phyloP scores from a whole-genome alignment of 2,888 invertebrate genomes.

The Noctuana brunneofusca region DNA sequence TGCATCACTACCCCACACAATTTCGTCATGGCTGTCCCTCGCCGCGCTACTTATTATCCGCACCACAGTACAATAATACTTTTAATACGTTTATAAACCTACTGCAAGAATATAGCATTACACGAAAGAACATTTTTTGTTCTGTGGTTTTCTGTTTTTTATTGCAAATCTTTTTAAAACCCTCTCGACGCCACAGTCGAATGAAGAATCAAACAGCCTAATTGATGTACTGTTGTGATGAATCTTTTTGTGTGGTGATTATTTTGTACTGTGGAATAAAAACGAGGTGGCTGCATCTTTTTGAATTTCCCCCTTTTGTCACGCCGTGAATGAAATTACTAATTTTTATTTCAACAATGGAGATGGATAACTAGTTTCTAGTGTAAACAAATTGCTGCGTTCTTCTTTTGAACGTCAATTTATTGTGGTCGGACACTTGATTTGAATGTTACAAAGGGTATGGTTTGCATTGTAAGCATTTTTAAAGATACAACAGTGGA shows the following conservation, averaged over 20 bases:
- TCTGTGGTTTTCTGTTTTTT: constrained; percentile 43
- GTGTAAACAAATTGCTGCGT: constrained; percentile 78
- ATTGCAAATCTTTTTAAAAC: neutral
- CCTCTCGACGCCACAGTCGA: constrained; percentile 33
- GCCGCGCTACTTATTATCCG: constrained; percentile 34
- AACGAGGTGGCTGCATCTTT: constrained; percentile 36
- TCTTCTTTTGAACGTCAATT: constrained; percentile 44
- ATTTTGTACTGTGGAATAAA: constrained; percentile 24
- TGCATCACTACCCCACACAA: constrained; percentile 66
- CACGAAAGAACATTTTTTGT: constrained; percentile 33
- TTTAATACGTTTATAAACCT: constrained; percentile 1
- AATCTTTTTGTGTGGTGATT: neutral
- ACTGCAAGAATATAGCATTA: constrained; percentile 35
- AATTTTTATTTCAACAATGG: constrained; percentile 72
- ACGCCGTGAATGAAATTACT: constrained; percentile 60
- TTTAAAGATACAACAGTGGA: constrained; percentile 21
- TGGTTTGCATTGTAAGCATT: constrained; percentile 24
- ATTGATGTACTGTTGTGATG: constrained; percentile 28
- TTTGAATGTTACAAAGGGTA: constrained; percentile 28
- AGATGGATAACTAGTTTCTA: constrained; percentile 71
- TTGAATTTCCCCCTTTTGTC: constrained; percentile 54
- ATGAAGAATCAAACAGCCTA: constrained; percentile 38
- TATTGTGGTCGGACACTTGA: constrained; percentile 34
- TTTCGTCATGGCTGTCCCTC: constrained; percentile 73
- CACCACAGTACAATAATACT: constrained; percentile 41